Evolutionary conservation across 1,140 invertebrate genomes (phyloP).

Genomic region (Dendrolimus kikuchii): DNA sequence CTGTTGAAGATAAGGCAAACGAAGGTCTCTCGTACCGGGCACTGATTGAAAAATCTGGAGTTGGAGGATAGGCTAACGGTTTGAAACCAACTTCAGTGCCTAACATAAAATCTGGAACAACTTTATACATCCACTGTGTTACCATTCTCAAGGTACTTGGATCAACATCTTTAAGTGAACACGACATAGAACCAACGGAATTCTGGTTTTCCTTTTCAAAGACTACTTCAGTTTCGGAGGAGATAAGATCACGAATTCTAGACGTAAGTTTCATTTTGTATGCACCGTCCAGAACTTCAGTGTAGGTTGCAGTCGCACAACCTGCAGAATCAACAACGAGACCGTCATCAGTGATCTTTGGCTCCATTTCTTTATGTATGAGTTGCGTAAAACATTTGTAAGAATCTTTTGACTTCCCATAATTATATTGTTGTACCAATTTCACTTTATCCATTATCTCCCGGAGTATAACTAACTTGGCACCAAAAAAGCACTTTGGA

Average conservation of each 20-base stretch:
- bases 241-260: constrained; percentile 48
- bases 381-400: constrained; percentile 43
- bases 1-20: constrained; percentile 42
- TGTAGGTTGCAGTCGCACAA: constrained; percentile 51
- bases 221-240: constrained; percentile 51
- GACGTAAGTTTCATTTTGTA: constrained; percentile 45
- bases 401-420: constrained; percentile 40
- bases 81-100: constrained; percentile 40
- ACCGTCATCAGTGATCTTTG: constrained; percentile 38
- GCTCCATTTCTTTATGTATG: constrained; percentile 49
- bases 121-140: constrained; percentile 49
- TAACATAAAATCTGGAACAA: constrained; percentile 35
- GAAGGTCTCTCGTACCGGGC: constrained; percentile 39
- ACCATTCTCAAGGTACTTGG: constrained; percentile 40
- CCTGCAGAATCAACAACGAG: constrained; percentile 45
- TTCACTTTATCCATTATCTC: constrained; percentile 53
- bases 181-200: constrained; percentile 39
- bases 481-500: constrained; percentile 54
- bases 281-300: constrained; percentile 34
- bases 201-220: constrained; percentile 40
- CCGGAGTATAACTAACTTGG: constrained; percentile 44
- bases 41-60: constrained; percentile 39
- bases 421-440: constrained; percentile 55
- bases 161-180: constrained; percentile 45
- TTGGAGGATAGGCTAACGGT: constrained; percentile 27